Evolutionary conservation across 2,888 invertebrate genomes (phyloP), one percentile per base, ranked within the genome.

Genomic region (Geophilus truncorum): DNA sequence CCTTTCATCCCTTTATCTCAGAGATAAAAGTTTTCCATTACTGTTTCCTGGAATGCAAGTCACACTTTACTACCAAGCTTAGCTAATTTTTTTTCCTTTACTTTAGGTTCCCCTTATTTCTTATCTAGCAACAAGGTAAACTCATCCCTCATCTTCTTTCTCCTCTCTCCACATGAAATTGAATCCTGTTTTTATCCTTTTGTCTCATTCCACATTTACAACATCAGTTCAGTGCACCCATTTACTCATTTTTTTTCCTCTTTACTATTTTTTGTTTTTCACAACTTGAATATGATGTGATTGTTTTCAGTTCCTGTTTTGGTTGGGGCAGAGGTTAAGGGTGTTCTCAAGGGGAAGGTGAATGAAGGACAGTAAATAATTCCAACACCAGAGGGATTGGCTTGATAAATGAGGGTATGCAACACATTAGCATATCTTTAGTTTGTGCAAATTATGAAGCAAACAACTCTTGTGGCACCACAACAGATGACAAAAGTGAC

Each of bases 371-470:
- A 62, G n/a, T 62, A 23, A 62, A 62, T 62, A n/a, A 62, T 23
- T 62, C 57, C 57, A 62, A 62, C 57, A 62, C 57, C 23, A 62
- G 57, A 5, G 57, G 57, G 57, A 62, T 10, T 10, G 57, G 21
- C 21, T 9, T 62, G 18, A 62, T 62, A 18, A 62, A 21, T 62
- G 57, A 21, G 40, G 15, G 40, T 1, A 7, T 2, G 40, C 57
- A 62, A 62, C 21, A 62, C 57, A 62, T 62, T 62, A 23, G 57
- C 57, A 62, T 62, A 62, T 62, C 57, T 62, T 62, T 62, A 62
- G 57, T 62, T 62, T 62, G 57, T 62, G 57, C 10, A 62, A 62
- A 62, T 62, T 18, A 62, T 21, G n/a, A 62, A 62, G 21, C 57
- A 62, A 23, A 23, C 23, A 62, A 62, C 57, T 21, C 57, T 18